phyloP scores from a whole-genome alignment of 2,888 invertebrate genomes.

The Sericinus montela region DNA sequence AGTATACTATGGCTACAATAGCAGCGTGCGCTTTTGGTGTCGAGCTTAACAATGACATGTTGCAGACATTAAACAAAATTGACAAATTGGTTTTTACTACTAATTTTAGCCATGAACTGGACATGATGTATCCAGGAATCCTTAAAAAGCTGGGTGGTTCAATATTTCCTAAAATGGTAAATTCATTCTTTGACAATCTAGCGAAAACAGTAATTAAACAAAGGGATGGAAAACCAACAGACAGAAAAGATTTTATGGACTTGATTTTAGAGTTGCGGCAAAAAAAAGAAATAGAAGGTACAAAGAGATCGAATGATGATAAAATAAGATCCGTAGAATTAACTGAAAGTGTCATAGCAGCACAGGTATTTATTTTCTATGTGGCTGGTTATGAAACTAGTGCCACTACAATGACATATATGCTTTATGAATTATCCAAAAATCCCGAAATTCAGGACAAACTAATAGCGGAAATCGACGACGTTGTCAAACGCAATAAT shows the following conservation, averaged over 20 bases:
- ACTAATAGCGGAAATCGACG: no score
- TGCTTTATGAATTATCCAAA: no score
- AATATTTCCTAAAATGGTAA: no score
- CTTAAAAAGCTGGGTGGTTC: conserved; percentile 32
- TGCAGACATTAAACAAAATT: not conserved
- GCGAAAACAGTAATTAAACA: conserved; percentile 21
- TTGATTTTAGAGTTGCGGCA: conserved; percentile 39
- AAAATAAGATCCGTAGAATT: no score
- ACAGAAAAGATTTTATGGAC: conserved; percentile 47
- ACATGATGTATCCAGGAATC: conserved; percentile 42
- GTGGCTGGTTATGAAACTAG: no score
- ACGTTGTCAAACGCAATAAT: no score
- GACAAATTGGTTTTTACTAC: not conserved
- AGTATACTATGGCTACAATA: conserved; percentile 37
- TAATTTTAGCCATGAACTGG: conserved; percentile 15
- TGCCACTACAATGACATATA: no score
- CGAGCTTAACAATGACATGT: conserved; percentile 17
- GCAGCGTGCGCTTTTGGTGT: conserved; percentile 32
- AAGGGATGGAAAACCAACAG: conserved; percentile 35
- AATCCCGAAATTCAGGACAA: no score
- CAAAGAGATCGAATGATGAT: conserved; percentile 10
- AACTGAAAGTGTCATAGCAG: no score
- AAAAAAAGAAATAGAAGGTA: conserved; percentile 28
- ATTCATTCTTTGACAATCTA: no score
- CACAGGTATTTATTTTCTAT: no score